phyloP scores from a whole-genome alignment of 2,797 vertebrate species.

The Gymnothorax javanicus region DNA sequence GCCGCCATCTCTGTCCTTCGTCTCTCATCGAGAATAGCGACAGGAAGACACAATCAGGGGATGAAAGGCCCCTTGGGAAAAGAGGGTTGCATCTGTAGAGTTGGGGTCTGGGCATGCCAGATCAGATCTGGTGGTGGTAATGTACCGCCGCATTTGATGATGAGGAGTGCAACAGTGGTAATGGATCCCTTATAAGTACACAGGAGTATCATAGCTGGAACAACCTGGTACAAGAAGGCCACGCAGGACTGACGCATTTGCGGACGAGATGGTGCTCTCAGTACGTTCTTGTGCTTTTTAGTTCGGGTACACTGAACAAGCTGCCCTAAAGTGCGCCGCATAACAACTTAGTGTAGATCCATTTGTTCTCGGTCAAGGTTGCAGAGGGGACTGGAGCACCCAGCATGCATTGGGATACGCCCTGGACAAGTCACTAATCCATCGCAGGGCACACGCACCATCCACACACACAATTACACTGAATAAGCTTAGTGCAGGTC shows the following conservation, averaged over 20 bases:
- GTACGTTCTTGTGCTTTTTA: conserved; percentile 3
- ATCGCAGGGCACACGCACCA: too few species aligned
- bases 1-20: conserved; percentile 9
- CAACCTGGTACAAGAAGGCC: background rate
- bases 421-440: too few species aligned
- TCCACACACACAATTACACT: too few species aligned
- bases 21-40: background rate
- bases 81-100: conserved; percentile 6
- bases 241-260: background rate
- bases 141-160: conserved; percentile 15
- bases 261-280: background rate
- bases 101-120: background rate
- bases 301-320: background rate
- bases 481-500: too few species aligned
- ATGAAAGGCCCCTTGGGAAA: conserved; percentile 14
- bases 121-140: background rate
- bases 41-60: conserved; percentile 30
- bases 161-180: background rate
- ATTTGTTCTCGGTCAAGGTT: too few species aligned
- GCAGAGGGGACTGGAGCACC: too few species aligned
- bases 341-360: background rate
- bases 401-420: too few species aligned
- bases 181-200: background rate
- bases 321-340: background rate
- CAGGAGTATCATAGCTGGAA: conserved; percentile 14